A percentile compares a stretch with the other conserved stretches of the same genome.
Evolutionary conservation across 1,140 invertebrate genomes (phyloP).

Genomic region (Agrypnia vestita): DNA sequence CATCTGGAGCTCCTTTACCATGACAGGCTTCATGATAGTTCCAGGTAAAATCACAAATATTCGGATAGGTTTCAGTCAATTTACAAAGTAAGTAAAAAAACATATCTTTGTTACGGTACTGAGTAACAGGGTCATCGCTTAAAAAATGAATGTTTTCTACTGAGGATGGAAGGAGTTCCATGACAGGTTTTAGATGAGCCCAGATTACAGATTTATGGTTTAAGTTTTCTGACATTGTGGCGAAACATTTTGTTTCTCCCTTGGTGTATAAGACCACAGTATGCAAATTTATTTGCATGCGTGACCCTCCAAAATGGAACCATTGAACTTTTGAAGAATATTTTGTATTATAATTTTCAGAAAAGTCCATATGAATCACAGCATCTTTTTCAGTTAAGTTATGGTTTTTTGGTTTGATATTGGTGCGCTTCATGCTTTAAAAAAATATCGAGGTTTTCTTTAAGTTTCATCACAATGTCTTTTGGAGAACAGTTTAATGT

Average conservation of each 20-base stretch:
- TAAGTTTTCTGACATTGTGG: conserved; percentile 56
- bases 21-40: conserved; percentile 70
- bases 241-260: conserved; percentile 29
- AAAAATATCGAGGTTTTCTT: conserved; percentile 40
- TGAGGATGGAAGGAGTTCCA: conserved; percentile 51
- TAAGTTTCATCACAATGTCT: conserved; percentile 46
- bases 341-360: conserved; percentile 59
- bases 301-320: conserved; percentile 58
- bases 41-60: conserved; percentile 64
- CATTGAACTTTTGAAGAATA: conserved; percentile 58
- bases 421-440: conserved; percentile 44
- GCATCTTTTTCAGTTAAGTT: conserved; percentile 49
- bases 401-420: conserved; percentile 47
- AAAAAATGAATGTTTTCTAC: conserved; percentile 54
- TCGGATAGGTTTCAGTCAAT: conserved; percentile 57
- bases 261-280: not conserved
- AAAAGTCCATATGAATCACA: conserved; percentile 58
- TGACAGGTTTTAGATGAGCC: conserved; percentile 55
- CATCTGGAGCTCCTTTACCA: conserved; percentile 70
- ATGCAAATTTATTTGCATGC: conserved; percentile 43
- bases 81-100: conserved; percentile 58
- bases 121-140: conserved; percentile 52
- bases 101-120: conserved; percentile 61
- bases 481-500: too few relatives aligned
- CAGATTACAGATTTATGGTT: conserved; percentile 59